A percentile compares a stretch with the other conserved stretches of the same genome.
Conservation (phyloP, 2,888 invertebrate species). For the Drosophila pullipes region DNA sequence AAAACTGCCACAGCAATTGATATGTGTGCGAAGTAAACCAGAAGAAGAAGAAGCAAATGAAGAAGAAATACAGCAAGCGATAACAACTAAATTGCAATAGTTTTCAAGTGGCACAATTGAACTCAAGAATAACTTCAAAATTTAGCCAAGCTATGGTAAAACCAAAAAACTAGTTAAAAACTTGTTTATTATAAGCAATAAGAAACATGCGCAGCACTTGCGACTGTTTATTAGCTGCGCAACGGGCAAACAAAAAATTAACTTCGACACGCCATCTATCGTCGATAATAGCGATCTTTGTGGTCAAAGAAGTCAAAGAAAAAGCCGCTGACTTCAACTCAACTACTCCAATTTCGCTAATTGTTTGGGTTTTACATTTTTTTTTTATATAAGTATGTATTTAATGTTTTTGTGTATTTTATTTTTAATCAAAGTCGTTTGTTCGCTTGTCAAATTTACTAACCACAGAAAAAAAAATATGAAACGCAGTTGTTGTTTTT, state of each 20-base stretch:
- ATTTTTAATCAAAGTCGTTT: constrained; percentile 23
- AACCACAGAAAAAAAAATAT: constrained; percentile 8
- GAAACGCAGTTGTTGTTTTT: constrained; percentile 2
- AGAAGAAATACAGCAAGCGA: not conserved
- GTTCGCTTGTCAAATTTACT: constrained; percentile 32
- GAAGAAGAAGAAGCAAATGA: too few relatives aligned
- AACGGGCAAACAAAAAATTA: not conserved
- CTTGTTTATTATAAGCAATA: not conserved
- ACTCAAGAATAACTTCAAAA: not conserved
- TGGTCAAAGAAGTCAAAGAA: not conserved
- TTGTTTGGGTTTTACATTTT: constrained; percentile 32
- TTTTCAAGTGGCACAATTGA: not conserved
- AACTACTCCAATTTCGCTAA: constrained; percentile 52
- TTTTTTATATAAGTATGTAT: not conserved
- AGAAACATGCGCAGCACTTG: not conserved
- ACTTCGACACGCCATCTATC: constrained; percentile 9
- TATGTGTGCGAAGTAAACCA: not conserved
- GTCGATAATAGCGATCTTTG: not conserved
- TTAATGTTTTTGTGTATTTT: not conserved
- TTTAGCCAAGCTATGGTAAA: not conserved
- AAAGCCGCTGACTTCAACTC: not conserved
- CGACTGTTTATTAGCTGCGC: not conserved
- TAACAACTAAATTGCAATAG: not conserved
- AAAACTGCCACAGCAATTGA: not conserved
- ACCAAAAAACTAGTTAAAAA: not conserved